phyloP scores from a whole-genome alignment of 2,888 invertebrate genomes.

The Calephelis perditalis region DNA sequence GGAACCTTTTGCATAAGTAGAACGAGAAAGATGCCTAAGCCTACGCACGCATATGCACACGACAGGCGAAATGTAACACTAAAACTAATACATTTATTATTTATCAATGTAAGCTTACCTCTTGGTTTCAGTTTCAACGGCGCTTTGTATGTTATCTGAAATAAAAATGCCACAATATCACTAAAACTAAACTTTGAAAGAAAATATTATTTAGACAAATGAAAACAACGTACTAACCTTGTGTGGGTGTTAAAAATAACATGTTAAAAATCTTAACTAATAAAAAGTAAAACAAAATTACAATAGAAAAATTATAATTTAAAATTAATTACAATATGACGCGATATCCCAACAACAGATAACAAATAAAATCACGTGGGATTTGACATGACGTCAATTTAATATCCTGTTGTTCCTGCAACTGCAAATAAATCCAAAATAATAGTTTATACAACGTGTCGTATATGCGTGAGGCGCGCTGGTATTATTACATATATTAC shows the following conservation, averaged over 20 bases:
- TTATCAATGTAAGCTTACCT: too few relatives aligned
- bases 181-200: background rate
- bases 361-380: constrained; percentile 38
- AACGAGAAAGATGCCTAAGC: too few relatives aligned
- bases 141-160: background rate
- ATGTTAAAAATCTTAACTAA: constrained; percentile 27
- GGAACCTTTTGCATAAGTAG: too few relatives aligned
- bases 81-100: too few relatives aligned
- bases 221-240: constrained; percentile 38
- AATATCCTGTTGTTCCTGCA: constrained; percentile 5
- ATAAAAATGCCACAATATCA: constrained; percentile 19
- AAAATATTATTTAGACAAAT: background rate
- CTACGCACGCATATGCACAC: too few relatives aligned
- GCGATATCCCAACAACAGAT: constrained; percentile 47
- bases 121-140: too few relatives aligned
- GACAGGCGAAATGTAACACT: too few relatives aligned
- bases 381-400: constrained; percentile 37
- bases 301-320: constrained; percentile 78
- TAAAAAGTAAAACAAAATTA: constrained; percentile 50
- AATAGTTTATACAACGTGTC: constrained; percentile 25
- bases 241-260: too few relatives aligned
- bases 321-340: constrained; percentile 74
- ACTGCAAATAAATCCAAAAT: constrained; percentile 2
- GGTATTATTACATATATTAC: constrained; percentile 69
- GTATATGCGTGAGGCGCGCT: constrained; percentile 58